Percentiles rank a stretch among this genome's conserved stretches.
phyloP scores from a whole-genome alignment of 30 jellyfish, hydroid and myxozoan genomes.

The Mastigias papua region DNA sequence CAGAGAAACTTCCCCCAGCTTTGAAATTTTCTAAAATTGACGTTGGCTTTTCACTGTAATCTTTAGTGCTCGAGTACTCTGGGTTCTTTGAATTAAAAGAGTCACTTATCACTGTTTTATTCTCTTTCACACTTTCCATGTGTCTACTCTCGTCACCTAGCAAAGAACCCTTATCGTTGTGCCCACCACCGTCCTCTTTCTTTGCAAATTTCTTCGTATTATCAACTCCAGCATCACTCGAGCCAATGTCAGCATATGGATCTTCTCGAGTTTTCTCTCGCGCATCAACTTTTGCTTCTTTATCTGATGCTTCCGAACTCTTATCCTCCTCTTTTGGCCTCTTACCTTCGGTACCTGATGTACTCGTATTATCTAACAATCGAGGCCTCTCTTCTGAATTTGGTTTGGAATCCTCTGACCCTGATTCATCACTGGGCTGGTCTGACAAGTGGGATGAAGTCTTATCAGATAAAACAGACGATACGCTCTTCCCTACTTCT shows the following conservation, averaged over 20 bases:
- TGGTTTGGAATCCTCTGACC: not conserved
- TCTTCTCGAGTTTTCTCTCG: not conserved
- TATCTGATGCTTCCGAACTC: not conserved
- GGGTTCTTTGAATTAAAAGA: not conserved
- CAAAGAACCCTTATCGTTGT: not conserved
- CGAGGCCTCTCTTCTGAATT: not conserved
- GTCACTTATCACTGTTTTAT: not conserved
- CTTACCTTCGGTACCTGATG: not conserved
- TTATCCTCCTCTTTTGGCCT: not conserved
- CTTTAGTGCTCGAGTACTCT: not conserved
- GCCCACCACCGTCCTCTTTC: constrained; percentile 1
- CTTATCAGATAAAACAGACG: not conserved
- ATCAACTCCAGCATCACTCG: constrained; percentile 38
- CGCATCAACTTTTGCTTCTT: not conserved
- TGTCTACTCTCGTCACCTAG: not conserved
- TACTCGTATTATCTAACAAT: not conserved
- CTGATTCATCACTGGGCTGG: not conserved
- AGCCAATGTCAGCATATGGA: constrained; percentile 53
- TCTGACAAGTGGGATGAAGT: not conserved
- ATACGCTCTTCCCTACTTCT: not conserved
- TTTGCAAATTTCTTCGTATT: constrained; percentile 14
- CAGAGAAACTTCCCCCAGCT: not conserved
- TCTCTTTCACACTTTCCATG: constrained; percentile 14
- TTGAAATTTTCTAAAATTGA: constrained; percentile 44
- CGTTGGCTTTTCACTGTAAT: constrained; percentile 3